A percentile compares a stretch with the other conserved stretches of the same genome.
These are phyloP conservation scores for Scaptomyza parva DNA, from an alignment of 2,888 invertebrate genomes.

Conservation along the genomic window DNA sequence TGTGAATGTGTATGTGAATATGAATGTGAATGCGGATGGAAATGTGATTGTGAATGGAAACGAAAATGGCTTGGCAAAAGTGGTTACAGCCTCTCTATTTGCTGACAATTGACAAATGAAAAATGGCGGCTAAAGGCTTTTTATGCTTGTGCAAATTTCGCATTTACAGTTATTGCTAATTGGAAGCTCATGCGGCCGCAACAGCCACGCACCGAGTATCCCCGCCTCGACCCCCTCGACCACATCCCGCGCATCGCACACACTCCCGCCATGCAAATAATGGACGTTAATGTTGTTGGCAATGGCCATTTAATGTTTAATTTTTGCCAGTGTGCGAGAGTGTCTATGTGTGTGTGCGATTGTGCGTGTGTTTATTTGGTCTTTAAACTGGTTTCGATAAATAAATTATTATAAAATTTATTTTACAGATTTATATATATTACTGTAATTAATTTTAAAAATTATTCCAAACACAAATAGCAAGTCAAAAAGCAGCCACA, in stretches of 20 bases:
- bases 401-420: constrained; percentile 84
- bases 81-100: constrained; percentile 54
- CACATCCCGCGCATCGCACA: background rate
- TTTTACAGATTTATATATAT: constrained; percentile 82
- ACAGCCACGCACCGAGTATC: constrained; percentile 34
- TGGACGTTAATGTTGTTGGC: constrained; percentile 74
- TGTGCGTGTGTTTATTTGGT: constrained; percentile 33
- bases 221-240: no score
- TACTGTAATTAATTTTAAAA: constrained; percentile 84
- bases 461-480: constrained; percentile 81
- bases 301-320: constrained; percentile 78
- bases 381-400: constrained; percentile 80
- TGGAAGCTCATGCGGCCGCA: constrained; percentile 75
- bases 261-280: constrained; percentile 55
- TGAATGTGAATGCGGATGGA: no score
- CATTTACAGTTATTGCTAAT: constrained; percentile 80
- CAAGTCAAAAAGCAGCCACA: constrained; percentile 47
- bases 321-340: constrained; percentile 44
- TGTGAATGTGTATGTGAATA: constrained; percentile 22
- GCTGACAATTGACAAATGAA: constrained; percentile 72
- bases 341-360: constrained; percentile 23
- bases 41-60: constrained; percentile 19
- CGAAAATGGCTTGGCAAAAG: constrained; percentile 32
- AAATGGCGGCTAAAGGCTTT: constrained; percentile 76
- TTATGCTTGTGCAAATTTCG: constrained; percentile 75